A percentile compares a stretch with the other conserved stretches of the same genome.
Evolutionary conservation across 2,797 vertebrate species (phyloP).

Genomic region (Rhyacichthys aspro): DNA sequence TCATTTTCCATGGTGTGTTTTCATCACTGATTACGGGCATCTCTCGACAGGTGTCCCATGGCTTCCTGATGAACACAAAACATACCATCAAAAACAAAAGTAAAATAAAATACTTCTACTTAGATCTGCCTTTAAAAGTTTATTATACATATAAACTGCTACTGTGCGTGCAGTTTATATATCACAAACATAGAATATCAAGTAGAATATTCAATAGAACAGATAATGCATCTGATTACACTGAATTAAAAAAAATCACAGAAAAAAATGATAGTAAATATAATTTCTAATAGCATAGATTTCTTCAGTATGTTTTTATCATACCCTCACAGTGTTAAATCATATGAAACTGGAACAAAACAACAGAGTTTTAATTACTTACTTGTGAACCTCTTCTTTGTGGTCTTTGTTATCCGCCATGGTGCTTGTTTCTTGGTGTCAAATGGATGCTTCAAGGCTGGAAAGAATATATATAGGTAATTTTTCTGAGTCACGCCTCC

Average conservation of each 20-base stretch:
- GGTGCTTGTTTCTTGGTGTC: not conserved
- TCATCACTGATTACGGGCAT: slow-evolving; percentile 61
- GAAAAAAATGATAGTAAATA: not conserved
- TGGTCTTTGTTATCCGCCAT: slow-evolving; percentile 6
- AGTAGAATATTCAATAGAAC: not conserved
- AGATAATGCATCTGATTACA: not conserved
- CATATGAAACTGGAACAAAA: not conserved
- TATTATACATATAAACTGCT: no score
- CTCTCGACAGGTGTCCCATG: slow-evolving; percentile 65
- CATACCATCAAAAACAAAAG: not conserved
- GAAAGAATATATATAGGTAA: not conserved
- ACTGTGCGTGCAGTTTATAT: no score
- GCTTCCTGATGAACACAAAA: slow-evolving; percentile 24
- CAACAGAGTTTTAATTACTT: not conserved
- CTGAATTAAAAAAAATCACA: not conserved
- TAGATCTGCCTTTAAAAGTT: no score
- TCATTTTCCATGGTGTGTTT: slow-evolving; percentile 63
- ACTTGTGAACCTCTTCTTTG: slow-evolving; percentile 4
- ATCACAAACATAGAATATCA: no score
- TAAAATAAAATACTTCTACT: no score
- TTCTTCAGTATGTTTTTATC: no score
- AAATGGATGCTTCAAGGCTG: not conserved
- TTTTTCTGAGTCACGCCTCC: not conserved
- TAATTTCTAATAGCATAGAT: no score
- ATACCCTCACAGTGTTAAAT: no score